Conservation (phyloP, 2,113 vertebrate genomes). For the Brachyhypopomus occidentalis region DNA sequence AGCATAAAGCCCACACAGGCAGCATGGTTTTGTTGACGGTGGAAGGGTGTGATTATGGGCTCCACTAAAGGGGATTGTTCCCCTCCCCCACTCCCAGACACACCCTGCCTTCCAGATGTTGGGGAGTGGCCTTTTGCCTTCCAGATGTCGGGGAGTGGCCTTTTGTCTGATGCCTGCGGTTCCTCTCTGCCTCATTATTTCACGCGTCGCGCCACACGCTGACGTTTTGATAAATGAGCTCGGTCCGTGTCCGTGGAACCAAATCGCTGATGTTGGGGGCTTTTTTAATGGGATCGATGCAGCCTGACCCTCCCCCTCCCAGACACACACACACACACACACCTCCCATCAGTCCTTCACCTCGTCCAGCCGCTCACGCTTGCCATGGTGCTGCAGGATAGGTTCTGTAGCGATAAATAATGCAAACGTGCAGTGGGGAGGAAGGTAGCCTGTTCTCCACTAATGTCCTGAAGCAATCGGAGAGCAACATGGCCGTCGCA, state of each 20-base stretch:
- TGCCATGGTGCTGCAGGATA: constrained; percentile 59
- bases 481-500: constrained; percentile 73
- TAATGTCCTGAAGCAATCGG: constrained; percentile 65
- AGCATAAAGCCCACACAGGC: constrained; percentile 60
- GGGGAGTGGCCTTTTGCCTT: not conserved
- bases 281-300: constrained; percentile 49
- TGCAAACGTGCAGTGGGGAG: constrained; percentile 69
- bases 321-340: constrained; percentile 37
- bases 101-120: constrained; percentile 24
- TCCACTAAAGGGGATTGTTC: too few relatives aligned
- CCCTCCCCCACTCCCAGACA: too few relatives aligned
- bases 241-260: constrained; percentile 22
- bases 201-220: constrained; percentile 29
- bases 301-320: constrained; percentile 37
- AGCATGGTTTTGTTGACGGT: constrained; percentile 59
- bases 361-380: constrained; percentile 51
- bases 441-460: constrained; percentile 65
- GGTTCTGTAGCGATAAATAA: constrained; percentile 70
- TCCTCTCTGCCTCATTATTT: constrained; percentile 32
- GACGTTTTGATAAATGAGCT: constrained; percentile 53
- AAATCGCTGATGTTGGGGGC: constrained; percentile 50
- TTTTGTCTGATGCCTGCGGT: constrained; percentile 24
- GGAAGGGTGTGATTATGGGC: constrained; percentile 50
- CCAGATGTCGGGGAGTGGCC: not conserved
- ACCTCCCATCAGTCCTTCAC: constrained; percentile 58